Evolutionary conservation across 2,113 vertebrate species (phyloP), one percentile per base, ranked within the genome.

Genomic region (Panthera leo): DNA sequence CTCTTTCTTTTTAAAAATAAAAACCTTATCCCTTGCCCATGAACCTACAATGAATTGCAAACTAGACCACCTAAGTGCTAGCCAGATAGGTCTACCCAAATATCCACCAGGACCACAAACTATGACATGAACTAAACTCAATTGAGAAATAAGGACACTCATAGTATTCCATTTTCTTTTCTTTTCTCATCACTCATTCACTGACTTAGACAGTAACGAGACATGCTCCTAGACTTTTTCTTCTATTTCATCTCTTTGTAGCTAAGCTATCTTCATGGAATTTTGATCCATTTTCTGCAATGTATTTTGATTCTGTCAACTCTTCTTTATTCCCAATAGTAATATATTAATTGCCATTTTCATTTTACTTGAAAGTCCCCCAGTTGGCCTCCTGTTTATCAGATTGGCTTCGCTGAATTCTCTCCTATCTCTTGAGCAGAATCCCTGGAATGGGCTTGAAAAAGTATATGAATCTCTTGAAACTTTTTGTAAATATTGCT

Each of bases 301-400:
- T 39, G 19, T 11, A 36, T 63, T 94, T 88, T 83, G 18, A 75
- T 21, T 70, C 25, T 70, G 7, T 25, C 39, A 12, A 25, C 23
- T 89, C 29, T 45, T 75, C 71, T 79, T 90, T 31, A 51, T 51
- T 87, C 8, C 14, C 6, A 31, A 76, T 53, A 70, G 29, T 29
- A 25, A 27, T 21, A 45, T 5, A 53, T 58, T 78, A 25, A 13
- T 80, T 14, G 34, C 68, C 34, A 21, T 15, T 79, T 53, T 53
- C 9, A n/a, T 42, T 92, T 85, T 79, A 15, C n/a, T 58, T 67
- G 12, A 89, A 34, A 48, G 1, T 92, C 6, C 4, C 48, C 4
- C 25, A 80, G 0, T 11, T 45, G 0, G 3, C 73, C 27, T 84
- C 9, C 4, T 27, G 8, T 25, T 70, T 27, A 5, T 5, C 29